Conservation (phyloP, 2,113 vertebrate genomes). For the Hippocampus zosterae region DNA sequence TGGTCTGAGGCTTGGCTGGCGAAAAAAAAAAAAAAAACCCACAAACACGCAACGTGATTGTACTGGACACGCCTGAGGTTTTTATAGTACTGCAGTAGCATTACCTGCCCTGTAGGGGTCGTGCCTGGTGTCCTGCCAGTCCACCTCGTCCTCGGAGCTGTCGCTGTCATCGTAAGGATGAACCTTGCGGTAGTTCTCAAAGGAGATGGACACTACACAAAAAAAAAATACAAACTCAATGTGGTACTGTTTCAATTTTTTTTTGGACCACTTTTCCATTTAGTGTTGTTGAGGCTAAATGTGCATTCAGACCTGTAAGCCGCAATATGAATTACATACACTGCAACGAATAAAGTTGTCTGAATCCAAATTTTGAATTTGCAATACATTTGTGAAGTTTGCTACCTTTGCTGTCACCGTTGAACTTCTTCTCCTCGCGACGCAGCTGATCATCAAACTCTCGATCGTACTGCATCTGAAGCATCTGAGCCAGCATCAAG, state of each 20-base stretch:
- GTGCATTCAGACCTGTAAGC: background rate
- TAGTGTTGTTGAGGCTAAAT: background rate
- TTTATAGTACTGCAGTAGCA: background rate
- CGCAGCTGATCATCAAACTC: constrained; percentile 92
- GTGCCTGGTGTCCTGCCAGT: constrained; percentile 94
- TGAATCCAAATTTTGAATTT: too few species aligned
- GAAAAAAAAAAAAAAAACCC: background rate
- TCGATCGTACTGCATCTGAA: constrained; percentile 96
- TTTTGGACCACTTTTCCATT: too few species aligned
- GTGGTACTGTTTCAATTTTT: too few species aligned
- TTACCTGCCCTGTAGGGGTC: constrained; percentile 92
- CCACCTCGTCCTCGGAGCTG: constrained; percentile 95
- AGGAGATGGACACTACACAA: constrained; percentile 91
- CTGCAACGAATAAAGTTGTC: background rate
- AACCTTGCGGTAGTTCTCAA: constrained; percentile 95
- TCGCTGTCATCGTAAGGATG: constrained; percentile 92
- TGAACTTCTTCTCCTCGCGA: constrained; percentile 93
- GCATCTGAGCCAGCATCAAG: constrained; percentile 93
- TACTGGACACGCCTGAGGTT: background rate
- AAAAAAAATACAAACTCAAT: background rate
- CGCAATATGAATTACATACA: background rate
- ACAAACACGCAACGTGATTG: background rate
- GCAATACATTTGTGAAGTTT: too few species aligned
- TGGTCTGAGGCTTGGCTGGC: constrained; percentile 85
- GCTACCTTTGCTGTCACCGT: constrained; percentile 94